phyloP scores from a whole-genome alignment of 2,113 vertebrate species.

The Thalassoma bifasciatum region DNA sequence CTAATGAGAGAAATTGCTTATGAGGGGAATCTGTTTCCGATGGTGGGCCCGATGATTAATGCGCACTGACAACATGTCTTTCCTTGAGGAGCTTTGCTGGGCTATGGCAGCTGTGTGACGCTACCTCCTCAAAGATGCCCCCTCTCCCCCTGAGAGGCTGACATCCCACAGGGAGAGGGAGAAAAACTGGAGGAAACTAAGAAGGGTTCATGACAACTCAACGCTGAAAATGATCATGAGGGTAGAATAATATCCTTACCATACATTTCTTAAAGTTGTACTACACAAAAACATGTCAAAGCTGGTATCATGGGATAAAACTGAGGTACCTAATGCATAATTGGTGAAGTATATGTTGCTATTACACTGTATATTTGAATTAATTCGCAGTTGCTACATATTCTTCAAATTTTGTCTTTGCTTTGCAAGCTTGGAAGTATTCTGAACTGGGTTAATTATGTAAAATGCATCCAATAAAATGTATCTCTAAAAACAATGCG shows the following conservation, averaged over 20 bases:
- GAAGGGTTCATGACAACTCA: constrained; percentile 26
- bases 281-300: too few relatives aligned
- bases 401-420: not conserved
- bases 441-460: not conserved
- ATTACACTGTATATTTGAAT: not conserved
- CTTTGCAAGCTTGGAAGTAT: not conserved
- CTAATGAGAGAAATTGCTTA: constrained; percentile 84
- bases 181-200: constrained; percentile 55
- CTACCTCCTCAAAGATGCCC: constrained; percentile 66
- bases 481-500: not conserved
- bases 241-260: constrained; percentile 6
- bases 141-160: constrained; percentile 52
- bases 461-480: not conserved
- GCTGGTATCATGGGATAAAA: not conserved
- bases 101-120: constrained; percentile 75
- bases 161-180: constrained; percentile 54
- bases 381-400: too few relatives aligned
- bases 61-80: constrained; percentile 81
- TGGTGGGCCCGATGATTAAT: constrained; percentile 79
- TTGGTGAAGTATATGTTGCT: not conserved
- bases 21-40: constrained; percentile 82
- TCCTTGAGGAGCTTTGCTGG: constrained; percentile 78
- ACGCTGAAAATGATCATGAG: constrained; percentile 5
- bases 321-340: not conserved
- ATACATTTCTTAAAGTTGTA: constrained; percentile 7